These are phyloP conservation scores for Tanaodytes sp. DNA, from an alignment of 2,888 invertebrate genomes.

Conservation along the genomic window DNA sequence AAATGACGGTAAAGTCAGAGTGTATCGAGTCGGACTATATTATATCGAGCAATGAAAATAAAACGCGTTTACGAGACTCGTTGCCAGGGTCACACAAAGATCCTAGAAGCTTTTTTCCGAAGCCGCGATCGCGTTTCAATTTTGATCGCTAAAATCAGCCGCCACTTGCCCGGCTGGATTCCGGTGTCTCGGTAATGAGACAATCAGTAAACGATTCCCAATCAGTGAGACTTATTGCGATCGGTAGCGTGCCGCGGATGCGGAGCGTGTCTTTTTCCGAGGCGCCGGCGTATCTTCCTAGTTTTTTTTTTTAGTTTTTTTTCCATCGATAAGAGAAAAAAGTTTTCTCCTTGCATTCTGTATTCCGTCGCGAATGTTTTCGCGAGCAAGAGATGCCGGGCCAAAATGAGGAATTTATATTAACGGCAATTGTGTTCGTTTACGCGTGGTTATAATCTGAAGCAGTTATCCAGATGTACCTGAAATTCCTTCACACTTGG, in stretches of 20 bases:
- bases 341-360: slow-evolving; percentile 22
- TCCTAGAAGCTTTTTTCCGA: too few species aligned
- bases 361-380: too few species aligned
- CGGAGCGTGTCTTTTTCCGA: slow-evolving; percentile 25
- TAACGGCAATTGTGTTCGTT: slow-evolving; percentile 43
- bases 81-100: too few species aligned
- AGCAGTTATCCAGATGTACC: slow-evolving; percentile 22
- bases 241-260: slow-evolving; percentile 33
- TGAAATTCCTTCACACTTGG: slow-evolving; percentile 18
- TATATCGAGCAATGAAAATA: too few species aligned
- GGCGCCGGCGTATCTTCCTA: background rate
- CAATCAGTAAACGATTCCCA: slow-evolving; percentile 46
- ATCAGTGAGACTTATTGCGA: slow-evolving; percentile 41
- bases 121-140: slow-evolving; percentile 6
- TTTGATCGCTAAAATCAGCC: slow-evolving; percentile 10
- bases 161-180: slow-evolving; percentile 19
- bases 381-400: slow-evolving; percentile 26
- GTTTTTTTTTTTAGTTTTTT: too few species aligned
- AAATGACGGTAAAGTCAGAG: too few species aligned
- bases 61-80: too few species aligned
- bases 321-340: slow-evolving; percentile 3
- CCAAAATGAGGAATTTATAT: slow-evolving; percentile 53
- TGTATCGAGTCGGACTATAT: too few species aligned
- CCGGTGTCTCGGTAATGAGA: slow-evolving; percentile 39
- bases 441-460: slow-evolving; percentile 37